Evolutionary conservation across 2,888 invertebrate species (phyloP).

Genomic region (Lacanobia wlatinum): DNA sequence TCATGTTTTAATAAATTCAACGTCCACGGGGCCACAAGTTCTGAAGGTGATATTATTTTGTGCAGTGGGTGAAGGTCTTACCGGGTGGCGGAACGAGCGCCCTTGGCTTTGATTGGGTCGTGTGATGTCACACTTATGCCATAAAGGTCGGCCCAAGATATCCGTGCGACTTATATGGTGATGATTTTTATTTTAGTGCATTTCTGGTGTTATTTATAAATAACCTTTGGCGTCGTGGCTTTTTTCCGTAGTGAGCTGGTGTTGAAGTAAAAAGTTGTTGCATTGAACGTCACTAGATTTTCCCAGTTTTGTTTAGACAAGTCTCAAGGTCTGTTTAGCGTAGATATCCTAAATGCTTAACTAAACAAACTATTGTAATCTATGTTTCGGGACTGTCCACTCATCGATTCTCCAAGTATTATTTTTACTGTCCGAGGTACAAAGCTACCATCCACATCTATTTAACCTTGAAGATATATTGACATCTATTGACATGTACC

Average conservation of each 20-base stretch:
- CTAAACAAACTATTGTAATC: neutral
- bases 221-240: neutral
- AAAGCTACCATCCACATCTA: neutral
- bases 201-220: constrained; percentile 19
- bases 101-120: constrained; percentile 41
- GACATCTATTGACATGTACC: constrained; percentile 5
- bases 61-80: constrained; percentile 35
- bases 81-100: constrained; percentile 12
- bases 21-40: constrained; percentile 7
- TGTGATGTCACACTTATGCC: constrained; percentile 11
- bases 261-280: neutral
- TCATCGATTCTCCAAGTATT: neutral
- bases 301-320: neutral
- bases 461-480: neutral
- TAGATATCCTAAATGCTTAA: neutral
- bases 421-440: neutral
- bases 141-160: neutral
- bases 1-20: constrained; percentile 18
- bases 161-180: neutral
- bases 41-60: constrained; percentile 19
- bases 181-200: constrained; percentile 12
- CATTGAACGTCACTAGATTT: too few species aligned
- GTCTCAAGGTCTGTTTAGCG: neutral
- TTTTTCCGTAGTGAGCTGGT: neutral
- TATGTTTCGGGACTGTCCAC: neutral